Base-by-base conservation (phyloP, 1,140 invertebrate genomes). In the Apis mellifera region DNA sequence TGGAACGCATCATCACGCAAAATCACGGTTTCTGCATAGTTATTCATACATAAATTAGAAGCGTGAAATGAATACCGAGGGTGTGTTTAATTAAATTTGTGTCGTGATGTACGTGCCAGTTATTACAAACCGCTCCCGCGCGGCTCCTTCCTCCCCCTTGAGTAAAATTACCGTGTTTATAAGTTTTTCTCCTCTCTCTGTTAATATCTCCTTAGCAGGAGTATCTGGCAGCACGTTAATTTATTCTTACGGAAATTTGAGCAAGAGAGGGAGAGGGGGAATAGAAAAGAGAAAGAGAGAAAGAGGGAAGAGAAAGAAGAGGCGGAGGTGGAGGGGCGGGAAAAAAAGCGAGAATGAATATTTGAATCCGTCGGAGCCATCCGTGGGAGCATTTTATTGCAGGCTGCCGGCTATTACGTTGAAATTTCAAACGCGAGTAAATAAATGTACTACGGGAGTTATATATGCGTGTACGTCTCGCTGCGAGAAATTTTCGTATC, bases 11-110 rank as follows among this genome's bases (percentile, higher is more conserved):
- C 32, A 42, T 90, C 89, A 83, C n/a, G n/a, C 83, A 83, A 89
- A 89, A 91, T 86, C 89, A 86, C 83, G 79, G 83, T 74, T 77
- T 13, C 76, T 77, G 21, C 84, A 88, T 83, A 93, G 91, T 93
- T 92, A 92, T 92, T 92, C 92, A 91, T 91, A 92, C 92, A 93
- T 93, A 93, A 93, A 93, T 93, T 93, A 93, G 89, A 89, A 87
- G 87, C 90, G 85, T 83, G 87, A 90, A 93, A 93, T 92, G 92
- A 93, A 93, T 92, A 90, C 89, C 91, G 88, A 86, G 87, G 86
- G 90, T 81, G 86, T 91, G 90, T 93, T 94, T 94, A 94, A 94
- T 94, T 94, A 94, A 94, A 94, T 91, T 91, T 91, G 91, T 85
- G 90, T 92, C 90, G 85, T 93, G 92, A 94, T 94, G 90, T 93